Evolutionary conservation across 1,140 invertebrate genomes (phyloP).

Genomic region (Cydia splendana): DNA sequence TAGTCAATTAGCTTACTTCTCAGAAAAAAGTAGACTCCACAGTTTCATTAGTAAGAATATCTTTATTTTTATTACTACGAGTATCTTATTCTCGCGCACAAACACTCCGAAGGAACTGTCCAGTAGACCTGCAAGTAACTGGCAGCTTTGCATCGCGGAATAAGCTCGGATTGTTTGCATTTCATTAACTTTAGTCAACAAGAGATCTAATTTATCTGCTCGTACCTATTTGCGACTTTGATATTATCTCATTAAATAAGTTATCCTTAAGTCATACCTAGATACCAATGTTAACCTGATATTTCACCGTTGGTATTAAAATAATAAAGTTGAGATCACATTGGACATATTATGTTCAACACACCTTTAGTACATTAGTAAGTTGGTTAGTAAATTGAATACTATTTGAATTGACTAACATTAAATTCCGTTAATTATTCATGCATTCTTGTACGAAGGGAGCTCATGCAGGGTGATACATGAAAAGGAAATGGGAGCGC

Average conservation of each 20-base stretch:
- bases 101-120: background rate
- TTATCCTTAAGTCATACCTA: background rate
- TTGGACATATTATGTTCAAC: too few relatives aligned
- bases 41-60: too few relatives aligned
- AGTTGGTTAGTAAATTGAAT: too few relatives aligned
- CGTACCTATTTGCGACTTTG: constrained; percentile 38
- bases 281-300: background rate
- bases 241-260: background rate
- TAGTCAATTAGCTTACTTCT: too few relatives aligned
- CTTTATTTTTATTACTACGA: background rate
- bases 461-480: too few relatives aligned
- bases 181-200: constrained; percentile 70
- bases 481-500: too few relatives aligned
- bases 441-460: too few relatives aligned
- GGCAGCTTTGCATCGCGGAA: constrained; percentile 53
- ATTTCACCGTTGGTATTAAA: background rate
- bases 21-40: too few relatives aligned
- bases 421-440: too few relatives aligned
- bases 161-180: constrained; percentile 67
- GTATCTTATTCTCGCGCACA: background rate
- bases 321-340: background rate
- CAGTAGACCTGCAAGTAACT: constrained; percentile 44
- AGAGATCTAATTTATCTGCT: constrained; percentile 64
- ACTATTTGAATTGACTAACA: too few relatives aligned
- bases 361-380: too few relatives aligned